phyloP scores from a whole-genome alignment of 2,888 invertebrate genomes.

The Coecobrya sp. region DNA sequence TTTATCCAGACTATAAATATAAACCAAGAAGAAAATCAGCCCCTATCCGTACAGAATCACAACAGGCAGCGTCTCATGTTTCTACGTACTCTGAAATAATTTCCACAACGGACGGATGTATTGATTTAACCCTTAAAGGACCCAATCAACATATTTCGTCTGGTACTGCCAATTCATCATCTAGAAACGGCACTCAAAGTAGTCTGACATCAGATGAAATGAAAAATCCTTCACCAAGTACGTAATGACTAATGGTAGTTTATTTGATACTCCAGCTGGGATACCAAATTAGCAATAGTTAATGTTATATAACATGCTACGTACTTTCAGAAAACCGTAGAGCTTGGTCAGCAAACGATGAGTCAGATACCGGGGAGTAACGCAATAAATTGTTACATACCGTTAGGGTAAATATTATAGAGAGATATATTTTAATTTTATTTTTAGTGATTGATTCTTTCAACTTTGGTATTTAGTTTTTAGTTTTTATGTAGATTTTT shows the following conservation, averaged over 20 bases:
- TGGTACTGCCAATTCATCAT: not conserved
- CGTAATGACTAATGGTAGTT: not conserved
- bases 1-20: slow-evolving; percentile 82
- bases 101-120: slow-evolving; percentile 74
- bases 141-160: slow-evolving; percentile 75
- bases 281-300: not conserved
- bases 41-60: slow-evolving; percentile 69
- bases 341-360: slow-evolving; percentile 78
- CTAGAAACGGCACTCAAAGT: slow-evolving; percentile 24
- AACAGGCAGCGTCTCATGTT: slow-evolving; percentile 52
- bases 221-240: slow-evolving; percentile 72
- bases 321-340: slow-evolving; percentile 74
- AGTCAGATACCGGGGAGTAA: slow-evolving; percentile 70
- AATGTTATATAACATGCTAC: not conserved
- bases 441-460: slow-evolving; percentile 64
- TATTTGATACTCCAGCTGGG: not conserved
- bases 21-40: slow-evolving; percentile 77
- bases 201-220: slow-evolving; percentile 41
- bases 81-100: slow-evolving; percentile 62
- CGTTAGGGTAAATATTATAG: slow-evolving; percentile 18
- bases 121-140: slow-evolving; percentile 72
- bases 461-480: not conserved
- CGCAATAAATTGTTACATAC: slow-evolving; percentile 60
- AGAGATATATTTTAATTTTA: slow-evolving; percentile 51
- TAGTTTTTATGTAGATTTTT: not conserved